A percentile compares a stretch with the other conserved stretches of the same genome.
Conservation (phyloP, 2,797 vertebrate genomes). For the Gephyroberyx darwinii region DNA sequence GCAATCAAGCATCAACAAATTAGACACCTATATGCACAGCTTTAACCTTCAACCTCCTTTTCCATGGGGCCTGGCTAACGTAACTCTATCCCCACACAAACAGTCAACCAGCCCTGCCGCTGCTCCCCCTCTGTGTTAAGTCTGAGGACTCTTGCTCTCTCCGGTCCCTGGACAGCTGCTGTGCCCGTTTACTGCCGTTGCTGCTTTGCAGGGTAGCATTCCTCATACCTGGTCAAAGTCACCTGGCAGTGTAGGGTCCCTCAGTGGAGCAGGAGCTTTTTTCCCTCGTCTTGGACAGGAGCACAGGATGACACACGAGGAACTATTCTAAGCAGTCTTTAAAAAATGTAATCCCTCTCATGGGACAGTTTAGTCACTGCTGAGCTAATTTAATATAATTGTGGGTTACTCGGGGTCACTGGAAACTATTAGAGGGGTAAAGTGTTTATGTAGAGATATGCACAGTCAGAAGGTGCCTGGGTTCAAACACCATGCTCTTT, state of each 20-base stretch:
- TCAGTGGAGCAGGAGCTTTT: constrained; percentile 3
- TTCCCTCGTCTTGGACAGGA: background rate
- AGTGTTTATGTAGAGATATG: constrained; percentile 50
- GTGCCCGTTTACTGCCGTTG: constrained; percentile 45
- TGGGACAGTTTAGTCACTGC: constrained; percentile 45
- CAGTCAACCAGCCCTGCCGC: constrained; percentile 38
- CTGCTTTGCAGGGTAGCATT: constrained; percentile 42
- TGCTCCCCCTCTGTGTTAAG: constrained; percentile 36
- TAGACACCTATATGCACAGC: constrained; percentile 40
- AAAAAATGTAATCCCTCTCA: constrained; percentile 44
- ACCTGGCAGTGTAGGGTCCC: constrained; percentile 14
- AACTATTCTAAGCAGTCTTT: constrained; percentile 31
- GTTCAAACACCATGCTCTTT: constrained; percentile 26
- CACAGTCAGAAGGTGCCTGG: background rate
- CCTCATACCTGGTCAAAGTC: constrained; percentile 56
- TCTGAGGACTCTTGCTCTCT: constrained; percentile 25
- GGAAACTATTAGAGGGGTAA: constrained; percentile 41
- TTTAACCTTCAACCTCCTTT: constrained; percentile 57
- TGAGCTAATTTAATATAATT: constrained; percentile 42
- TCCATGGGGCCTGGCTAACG: constrained; percentile 51
- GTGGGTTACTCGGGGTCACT: constrained; percentile 27
- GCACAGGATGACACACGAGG: constrained; percentile 11
- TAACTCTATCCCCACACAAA: constrained; percentile 69
- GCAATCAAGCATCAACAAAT: constrained; percentile 64
- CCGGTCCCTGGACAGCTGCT: constrained; percentile 69